Percentiles rank a stretch among this genome's conserved stretches.
phyloP scores from a whole-genome alignment of 92 coral and sea anemone genomes.

The Porites cylindrica region DNA sequence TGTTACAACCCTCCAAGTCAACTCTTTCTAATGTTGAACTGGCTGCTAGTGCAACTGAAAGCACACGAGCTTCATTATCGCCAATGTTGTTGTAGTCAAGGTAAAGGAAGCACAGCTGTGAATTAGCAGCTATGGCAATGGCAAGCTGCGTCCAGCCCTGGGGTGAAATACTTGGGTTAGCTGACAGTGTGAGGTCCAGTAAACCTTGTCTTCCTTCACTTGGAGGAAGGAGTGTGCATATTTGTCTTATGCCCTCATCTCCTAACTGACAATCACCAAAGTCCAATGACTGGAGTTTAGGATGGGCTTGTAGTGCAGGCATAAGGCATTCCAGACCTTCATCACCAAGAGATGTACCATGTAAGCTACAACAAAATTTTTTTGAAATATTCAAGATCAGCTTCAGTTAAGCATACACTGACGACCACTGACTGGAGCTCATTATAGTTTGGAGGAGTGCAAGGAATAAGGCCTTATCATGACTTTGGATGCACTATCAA shows the following conservation, averaged over 20 bases:
- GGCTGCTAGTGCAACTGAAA: slow-evolving; percentile 97
- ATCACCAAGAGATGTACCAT: slow-evolving; percentile 93
- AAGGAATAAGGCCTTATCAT: too few species aligned
- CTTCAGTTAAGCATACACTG: background rate
- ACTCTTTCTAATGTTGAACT: slow-evolving; percentile 79
- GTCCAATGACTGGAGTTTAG: slow-evolving; percentile 89
- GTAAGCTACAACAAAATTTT: slow-evolving; percentile 68
- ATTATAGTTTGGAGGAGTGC: too few species aligned
- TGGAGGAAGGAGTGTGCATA: slow-evolving; percentile 87
- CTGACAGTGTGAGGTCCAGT: slow-evolving; percentile 86
- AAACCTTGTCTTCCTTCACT: slow-evolving; percentile 74
- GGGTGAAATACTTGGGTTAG: slow-evolving; percentile 81
- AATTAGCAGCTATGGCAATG: slow-evolving; percentile 95
- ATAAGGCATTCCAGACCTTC: slow-evolving; percentile 88
- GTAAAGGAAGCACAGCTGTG: slow-evolving; percentile 74
- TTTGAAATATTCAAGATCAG: background rate
- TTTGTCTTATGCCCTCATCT: slow-evolving; percentile 90
- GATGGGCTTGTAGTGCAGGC: slow-evolving; percentile 87
- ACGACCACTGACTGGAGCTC: background rate
- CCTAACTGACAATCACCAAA: slow-evolving; percentile 95
- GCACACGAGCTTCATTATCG: slow-evolving; percentile 93
- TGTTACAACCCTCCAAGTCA: slow-evolving; percentile 93
- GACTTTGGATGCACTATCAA: too few species aligned
- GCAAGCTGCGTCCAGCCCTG: slow-evolving; percentile 97
- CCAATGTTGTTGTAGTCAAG: slow-evolving; percentile 91